These are phyloP conservation scores for Meteorus cinctellus DNA, from an alignment of 2,888 invertebrate species.

Conservation along the genomic window DNA sequence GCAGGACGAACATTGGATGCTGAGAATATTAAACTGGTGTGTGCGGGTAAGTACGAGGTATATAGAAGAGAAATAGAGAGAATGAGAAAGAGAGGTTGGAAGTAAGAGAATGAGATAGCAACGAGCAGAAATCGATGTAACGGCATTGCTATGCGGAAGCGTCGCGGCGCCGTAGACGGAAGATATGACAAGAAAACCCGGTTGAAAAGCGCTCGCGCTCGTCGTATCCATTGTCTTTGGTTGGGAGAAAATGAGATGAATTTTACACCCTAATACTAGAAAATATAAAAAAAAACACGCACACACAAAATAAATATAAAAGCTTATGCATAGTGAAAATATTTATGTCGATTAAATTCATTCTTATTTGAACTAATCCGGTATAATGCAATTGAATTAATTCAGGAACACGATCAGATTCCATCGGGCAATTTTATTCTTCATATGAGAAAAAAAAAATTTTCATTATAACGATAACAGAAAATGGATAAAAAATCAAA, in stretches of 20 bases:
- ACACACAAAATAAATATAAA: slow-evolving; percentile 9
- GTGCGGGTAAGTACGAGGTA: not conserved
- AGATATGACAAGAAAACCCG: slow-evolving; percentile 38
- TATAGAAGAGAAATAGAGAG: slow-evolving; percentile 11
- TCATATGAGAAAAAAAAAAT: not conserved
- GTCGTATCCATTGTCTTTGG: slow-evolving; percentile 15
- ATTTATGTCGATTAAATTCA: not conserved
- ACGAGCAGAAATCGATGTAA: slow-evolving; percentile 40
- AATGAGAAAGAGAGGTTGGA: slow-evolving; percentile 7
- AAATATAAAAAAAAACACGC: not conserved
- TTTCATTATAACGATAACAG: not conserved
- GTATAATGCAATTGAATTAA: not conserved
- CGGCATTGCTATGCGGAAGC: slow-evolving; percentile 39
- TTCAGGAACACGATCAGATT: not conserved
- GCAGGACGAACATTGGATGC: slow-evolving; percentile 16
- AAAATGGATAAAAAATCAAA: not conserved
- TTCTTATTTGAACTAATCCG: not conserved
- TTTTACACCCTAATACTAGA: not conserved
- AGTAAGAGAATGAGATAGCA: slow-evolving; percentile 8
- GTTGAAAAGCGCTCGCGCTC: slow-evolving; percentile 17
- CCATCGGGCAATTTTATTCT: not conserved
- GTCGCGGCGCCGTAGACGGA: slow-evolving; percentile 30
- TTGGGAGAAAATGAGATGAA: not conserved
- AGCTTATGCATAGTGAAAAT: not conserved
- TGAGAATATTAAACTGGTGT: slow-evolving; percentile 32